Conservation (phyloP, 2,113 vertebrate species). For the Petrocephalus zakoni region DNA sequence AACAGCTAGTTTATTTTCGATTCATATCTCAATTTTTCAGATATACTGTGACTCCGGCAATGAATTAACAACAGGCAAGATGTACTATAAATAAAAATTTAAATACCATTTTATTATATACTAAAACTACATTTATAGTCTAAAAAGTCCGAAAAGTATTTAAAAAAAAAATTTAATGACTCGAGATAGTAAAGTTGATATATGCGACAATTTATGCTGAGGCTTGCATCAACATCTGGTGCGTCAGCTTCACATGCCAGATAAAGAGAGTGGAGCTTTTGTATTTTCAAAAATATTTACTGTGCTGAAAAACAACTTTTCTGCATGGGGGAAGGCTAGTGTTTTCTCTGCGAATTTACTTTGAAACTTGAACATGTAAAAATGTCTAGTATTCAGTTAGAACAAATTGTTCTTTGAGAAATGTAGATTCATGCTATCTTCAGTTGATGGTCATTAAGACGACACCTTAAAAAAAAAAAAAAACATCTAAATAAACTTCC, state of each 20-base stretch:
- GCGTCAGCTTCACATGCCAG: not conserved
- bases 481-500: not conserved
- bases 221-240: not conserved
- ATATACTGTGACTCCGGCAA: not conserved
- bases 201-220: not conserved
- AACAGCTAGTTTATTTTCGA: not conserved
- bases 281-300: not conserved
- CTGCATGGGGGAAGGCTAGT: not conserved
- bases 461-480: not conserved
- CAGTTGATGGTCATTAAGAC: not conserved
- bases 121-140: not conserved
- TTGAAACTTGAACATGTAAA: not conserved
- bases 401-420: not conserved
- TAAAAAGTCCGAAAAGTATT: not conserved
- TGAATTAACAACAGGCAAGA: not conserved
- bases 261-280: not conserved
- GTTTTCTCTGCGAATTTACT: not conserved
- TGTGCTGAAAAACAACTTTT: not conserved
- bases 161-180: not conserved
- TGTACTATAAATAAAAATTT: not conserved
- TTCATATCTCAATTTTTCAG: not conserved
- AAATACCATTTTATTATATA: slow-evolving; percentile 1
- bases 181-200: not conserved
- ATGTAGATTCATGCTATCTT: not conserved
- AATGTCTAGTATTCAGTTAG: not conserved